Conservation (phyloP, 1,140 invertebrate species). For the Drosophila tristis region DNA sequence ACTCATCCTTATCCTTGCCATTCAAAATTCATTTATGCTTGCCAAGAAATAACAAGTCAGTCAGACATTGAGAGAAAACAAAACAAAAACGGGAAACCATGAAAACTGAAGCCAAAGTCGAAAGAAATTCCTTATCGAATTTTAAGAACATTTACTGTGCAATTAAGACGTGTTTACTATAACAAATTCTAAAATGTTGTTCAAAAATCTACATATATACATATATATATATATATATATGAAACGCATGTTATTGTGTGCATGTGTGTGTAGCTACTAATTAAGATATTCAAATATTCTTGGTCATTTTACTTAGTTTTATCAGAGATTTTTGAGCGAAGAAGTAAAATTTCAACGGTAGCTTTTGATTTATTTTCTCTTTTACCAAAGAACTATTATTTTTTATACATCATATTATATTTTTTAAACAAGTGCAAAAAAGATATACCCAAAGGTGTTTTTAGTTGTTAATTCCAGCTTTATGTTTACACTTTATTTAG, state of each 20-base stretch:
- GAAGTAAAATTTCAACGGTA: slow-evolving; percentile 24
- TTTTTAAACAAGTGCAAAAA: slow-evolving; percentile 34
- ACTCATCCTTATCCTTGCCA: slow-evolving; percentile 45
- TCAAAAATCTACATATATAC: slow-evolving; percentile 47
- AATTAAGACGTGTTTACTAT: slow-evolving; percentile 57
- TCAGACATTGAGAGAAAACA: slow-evolving; percentile 29
- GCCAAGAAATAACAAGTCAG: slow-evolving; percentile 58
- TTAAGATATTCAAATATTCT: slow-evolving; percentile 51
- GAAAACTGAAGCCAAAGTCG: slow-evolving; percentile 67
- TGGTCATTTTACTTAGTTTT: slow-evolving; percentile 57
- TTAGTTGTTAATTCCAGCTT: slow-evolving; percentile 61
- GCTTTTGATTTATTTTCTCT: slow-evolving; percentile 57
- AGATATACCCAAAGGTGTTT: slow-evolving; percentile 57
- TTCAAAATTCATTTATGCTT: slow-evolving; percentile 50
- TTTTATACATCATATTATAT: slow-evolving; percentile 38
- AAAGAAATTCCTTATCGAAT: slow-evolving; percentile 72
- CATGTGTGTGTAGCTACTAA: slow-evolving; percentile 51
- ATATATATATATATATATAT: slow-evolving; percentile 12
- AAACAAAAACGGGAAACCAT: slow-evolving; percentile 6
- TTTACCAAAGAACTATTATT: slow-evolving; percentile 72
- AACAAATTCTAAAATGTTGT: slow-evolving; percentile 71
- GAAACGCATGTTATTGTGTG: slow-evolving; percentile 5
- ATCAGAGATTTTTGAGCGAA: too few species aligned
- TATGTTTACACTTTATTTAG: slow-evolving; percentile 62
- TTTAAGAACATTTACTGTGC: slow-evolving; percentile 67